phyloP scores from a whole-genome alignment of 2,888 invertebrate species.

The Ramazzottius varieornatus region DNA sequence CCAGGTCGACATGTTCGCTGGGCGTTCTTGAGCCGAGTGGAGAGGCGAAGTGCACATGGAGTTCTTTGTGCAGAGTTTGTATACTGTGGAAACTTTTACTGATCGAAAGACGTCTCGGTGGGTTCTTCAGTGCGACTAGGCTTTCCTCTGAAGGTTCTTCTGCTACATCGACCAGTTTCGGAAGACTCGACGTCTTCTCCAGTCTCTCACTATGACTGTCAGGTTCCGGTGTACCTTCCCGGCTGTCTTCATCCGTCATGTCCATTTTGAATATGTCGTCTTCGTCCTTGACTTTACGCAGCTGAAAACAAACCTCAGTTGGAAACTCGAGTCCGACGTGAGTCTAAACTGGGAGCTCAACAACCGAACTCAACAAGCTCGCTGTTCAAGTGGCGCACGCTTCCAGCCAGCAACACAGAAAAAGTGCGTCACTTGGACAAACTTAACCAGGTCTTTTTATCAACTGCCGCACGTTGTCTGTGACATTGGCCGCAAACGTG shows the following conservation, averaged over 20 bases:
- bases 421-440: too few relatives aligned
- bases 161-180: not conserved
- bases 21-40: too few relatives aligned
- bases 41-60: not conserved
- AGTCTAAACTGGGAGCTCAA: too few relatives aligned
- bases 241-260: constrained; percentile 7
- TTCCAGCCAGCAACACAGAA: too few relatives aligned
- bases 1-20: not conserved
- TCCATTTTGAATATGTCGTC: constrained; percentile 4
- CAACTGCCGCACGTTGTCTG: too few relatives aligned
- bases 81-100: not conserved
- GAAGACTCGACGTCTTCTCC: not conserved
- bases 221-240: not conserved
- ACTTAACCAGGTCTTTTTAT: too few relatives aligned
- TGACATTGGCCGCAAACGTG: too few relatives aligned
- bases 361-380: too few relatives aligned
- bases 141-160: not conserved
- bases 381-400: too few relatives aligned
- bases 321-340: not conserved
- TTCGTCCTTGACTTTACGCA: too few relatives aligned
- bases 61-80: not conserved
- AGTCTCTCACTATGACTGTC: not conserved
- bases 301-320: too few relatives aligned
- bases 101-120: not conserved
- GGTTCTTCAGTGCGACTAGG: not conserved